A percentile compares a stretch with the other conserved stretches of the same genome.
Evolutionary conservation across 1,140 invertebrate genomes (phyloP).

Genomic region (Calephelis nemesis): DNA sequence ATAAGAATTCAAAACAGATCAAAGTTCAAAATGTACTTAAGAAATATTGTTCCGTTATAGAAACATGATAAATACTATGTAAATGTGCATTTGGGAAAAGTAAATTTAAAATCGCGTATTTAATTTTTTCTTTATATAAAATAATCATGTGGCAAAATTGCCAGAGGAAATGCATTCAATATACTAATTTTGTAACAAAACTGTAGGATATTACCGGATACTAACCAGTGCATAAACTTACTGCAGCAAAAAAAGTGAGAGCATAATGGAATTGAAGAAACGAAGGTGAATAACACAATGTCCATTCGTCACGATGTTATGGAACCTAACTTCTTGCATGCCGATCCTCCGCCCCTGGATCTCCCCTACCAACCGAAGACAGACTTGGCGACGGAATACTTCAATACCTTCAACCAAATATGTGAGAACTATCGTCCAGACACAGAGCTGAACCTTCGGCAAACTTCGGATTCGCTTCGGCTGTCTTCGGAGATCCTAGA

Average conservation of each 20-base stretch:
- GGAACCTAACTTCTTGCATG: constrained; percentile 59
- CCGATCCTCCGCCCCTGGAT: constrained; percentile 59
- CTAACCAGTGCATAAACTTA: neutral
- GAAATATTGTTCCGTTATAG: too few relatives aligned
- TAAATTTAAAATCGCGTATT: too few relatives aligned
- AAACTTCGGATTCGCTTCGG: constrained; percentile 59
- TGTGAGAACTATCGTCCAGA: constrained; percentile 65
- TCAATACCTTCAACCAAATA: constrained; percentile 71
- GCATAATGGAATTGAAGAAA: constrained; percentile 48
- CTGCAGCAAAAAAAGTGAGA: constrained; percentile 15
- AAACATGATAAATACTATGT: too few relatives aligned
- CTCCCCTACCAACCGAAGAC: constrained; percentile 50
- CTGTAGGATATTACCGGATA: neutral
- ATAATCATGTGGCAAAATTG: too few relatives aligned
- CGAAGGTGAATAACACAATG: constrained; percentile 44
- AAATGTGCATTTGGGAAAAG: too few relatives aligned
- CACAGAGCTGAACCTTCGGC: constrained; percentile 50
- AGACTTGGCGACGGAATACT: constrained; percentile 65
- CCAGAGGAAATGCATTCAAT: constrained; percentile 5
- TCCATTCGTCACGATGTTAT: constrained; percentile 61
- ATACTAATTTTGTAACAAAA: neutral
- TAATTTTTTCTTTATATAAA: too few relatives aligned
- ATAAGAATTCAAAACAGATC: too few relatives aligned
- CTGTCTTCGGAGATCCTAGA: constrained; percentile 62
- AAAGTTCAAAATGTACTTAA: too few relatives aligned